A percentile compares a stretch with the other conserved stretches of the same genome.
Evolutionary conservation across 2,113 vertebrate genomes (phyloP).

Genomic region (Procapra przewalskii): DNA sequence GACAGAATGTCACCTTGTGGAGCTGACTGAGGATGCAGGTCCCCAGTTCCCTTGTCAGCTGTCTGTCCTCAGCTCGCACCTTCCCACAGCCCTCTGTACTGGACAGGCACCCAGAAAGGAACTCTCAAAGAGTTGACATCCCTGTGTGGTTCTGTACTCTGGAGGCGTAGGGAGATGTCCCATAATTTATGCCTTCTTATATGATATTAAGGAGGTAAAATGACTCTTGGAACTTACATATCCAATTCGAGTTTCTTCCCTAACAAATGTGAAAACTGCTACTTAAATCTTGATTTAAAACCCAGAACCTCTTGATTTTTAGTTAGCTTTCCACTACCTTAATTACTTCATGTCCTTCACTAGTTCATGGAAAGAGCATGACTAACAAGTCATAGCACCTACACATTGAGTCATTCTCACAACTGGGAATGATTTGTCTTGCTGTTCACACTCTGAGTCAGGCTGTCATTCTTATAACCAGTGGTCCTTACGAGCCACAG

Average conservation of each 20-base stretch:
- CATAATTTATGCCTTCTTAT: not conserved
- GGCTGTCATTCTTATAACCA: not conserved
- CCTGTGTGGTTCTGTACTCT: not conserved
- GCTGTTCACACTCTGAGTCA: not conserved
- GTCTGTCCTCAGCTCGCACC: conserved; percentile 69
- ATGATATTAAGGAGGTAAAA: not conserved
- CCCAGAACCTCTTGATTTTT: not conserved
- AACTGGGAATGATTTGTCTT: not conserved
- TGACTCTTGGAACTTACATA: not conserved
- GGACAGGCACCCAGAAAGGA: not conserved
- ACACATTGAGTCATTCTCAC: not conserved
- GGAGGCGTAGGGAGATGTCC: not conserved
- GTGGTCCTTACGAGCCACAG: not conserved
- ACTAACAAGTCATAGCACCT: not conserved
- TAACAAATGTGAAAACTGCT: not conserved
- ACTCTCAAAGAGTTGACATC: not conserved
- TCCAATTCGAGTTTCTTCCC: not conserved
- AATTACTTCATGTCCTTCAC: not conserved
- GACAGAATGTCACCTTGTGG: conserved; percentile 66
- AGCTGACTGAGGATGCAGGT: conserved; percentile 74
- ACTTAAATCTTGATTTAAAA: not conserved
- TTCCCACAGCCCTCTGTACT: conserved; percentile 67
- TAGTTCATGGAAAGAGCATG: not conserved
- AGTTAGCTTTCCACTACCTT: not conserved
- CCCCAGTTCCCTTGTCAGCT: conserved; percentile 64